Base-by-base conservation (phyloP, 2,797 vertebrate species). In the Nasua narica region DNA sequence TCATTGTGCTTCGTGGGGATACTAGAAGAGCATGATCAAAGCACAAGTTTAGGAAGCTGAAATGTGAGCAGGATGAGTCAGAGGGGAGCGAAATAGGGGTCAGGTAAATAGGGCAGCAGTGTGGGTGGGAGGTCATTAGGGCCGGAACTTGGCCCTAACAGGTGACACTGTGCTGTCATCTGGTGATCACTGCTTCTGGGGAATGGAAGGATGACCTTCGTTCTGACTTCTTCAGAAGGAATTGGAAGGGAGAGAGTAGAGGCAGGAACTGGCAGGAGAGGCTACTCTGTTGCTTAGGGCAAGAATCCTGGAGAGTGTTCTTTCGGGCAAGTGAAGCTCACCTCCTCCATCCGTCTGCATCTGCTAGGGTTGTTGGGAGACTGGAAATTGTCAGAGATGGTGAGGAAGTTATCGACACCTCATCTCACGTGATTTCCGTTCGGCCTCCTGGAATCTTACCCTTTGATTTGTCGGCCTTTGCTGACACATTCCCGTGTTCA, bases 91-190 rank as follows among this genome's bases (percentile, higher is more conserved):
- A 8, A 19, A 25, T 5, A 27, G 37, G 5, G 7, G 50, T 23
- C 29, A 7, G 46, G 14, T n/a, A 0, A 46, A 54, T 10, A 62
- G 29, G 15, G 43, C 9, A 12, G 70, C 2, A 25, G 14, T 48
- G 4, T 72, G 25, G 50, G 5, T 25, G 2, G 40, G 27, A 40
- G 13, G 29, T 48, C 32, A 43, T 27, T 7, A 25, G 14, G 27
- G 40, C 15, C 16, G 37, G 13, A 50, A 21, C 27, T 60, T 67
- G 60, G 52, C 23, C 32, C 16, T 52, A 7, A 29, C 6, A 18
- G 0, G 1, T 50, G 79, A 27, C 1, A 0, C 14, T 58, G 18
- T 78, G 32, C 25, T 0, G 1, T 8, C 35, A 35, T 48, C 52
- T 72, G 58, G 16, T n/a, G 72, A 27, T 37, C 23, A 35, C 37